phyloP scores from a whole-genome alignment of 2,888 invertebrate species.

The Reticulitermes lucifugus region DNA sequence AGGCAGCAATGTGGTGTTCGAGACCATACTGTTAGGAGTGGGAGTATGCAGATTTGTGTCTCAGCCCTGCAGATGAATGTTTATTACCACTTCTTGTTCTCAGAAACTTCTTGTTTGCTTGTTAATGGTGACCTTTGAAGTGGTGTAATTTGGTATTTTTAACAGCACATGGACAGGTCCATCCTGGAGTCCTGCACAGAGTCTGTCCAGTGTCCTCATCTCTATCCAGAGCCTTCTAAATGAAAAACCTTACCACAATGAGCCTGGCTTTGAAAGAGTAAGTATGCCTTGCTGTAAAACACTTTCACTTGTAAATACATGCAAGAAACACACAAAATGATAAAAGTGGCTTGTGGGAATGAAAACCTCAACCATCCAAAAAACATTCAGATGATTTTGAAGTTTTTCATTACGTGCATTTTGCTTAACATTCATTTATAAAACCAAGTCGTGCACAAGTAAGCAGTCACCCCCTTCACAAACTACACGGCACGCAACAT shows the following conservation, averaged over 20 bases:
- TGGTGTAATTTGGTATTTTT: background rate
- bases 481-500: too few relatives aligned
- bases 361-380: too few relatives aligned
- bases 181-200: conserved; percentile 69
- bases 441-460: too few relatives aligned
- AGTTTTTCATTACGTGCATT: too few relatives aligned
- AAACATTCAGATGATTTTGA: too few relatives aligned
- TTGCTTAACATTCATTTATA: too few relatives aligned
- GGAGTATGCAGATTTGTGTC: background rate
- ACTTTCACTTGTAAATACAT: background rate
- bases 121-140: too few relatives aligned
- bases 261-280: conserved; percentile 71
- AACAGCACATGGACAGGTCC: conserved; percentile 69
- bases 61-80: background rate
- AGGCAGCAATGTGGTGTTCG: too few relatives aligned
- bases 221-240: conserved; percentile 72
- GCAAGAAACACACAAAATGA: background rate
- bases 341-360: too few relatives aligned
- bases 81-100: background rate
- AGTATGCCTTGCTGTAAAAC: conserved; percentile 35
- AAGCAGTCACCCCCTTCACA: too few relatives aligned
- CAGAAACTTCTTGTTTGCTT: too few relatives aligned
- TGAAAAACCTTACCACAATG: conserved; percentile 73
- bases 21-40: too few relatives aligned
- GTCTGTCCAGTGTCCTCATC: conserved; percentile 67